Base-by-base conservation (phyloP, 2,888 invertebrate species). In the Noctua comes region DNA sequence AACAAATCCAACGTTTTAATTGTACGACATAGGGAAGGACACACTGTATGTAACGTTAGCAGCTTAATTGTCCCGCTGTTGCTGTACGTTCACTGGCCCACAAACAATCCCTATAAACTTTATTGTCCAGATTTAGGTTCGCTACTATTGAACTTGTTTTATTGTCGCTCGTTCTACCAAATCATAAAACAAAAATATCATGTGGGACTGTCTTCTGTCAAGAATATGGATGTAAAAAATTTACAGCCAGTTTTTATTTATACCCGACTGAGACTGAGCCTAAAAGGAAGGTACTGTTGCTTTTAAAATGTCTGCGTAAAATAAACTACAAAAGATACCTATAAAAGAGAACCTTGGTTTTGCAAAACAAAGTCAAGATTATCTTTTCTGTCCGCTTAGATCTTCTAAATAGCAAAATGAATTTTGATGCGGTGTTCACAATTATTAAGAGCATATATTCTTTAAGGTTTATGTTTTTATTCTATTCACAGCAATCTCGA, bases 51-150 rank as follows among this genome's bases (percentile, higher is more conserved):
- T 73, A 31, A 81, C 27, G 21, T 21, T 31, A 54, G 68, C 46
- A n/a, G 16, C 31, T 65, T n/a, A 8, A 48, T 40, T 6, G 13
- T 65, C 54, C 31, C 81, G 27, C 21, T 10, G 54, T 71, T 27
- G 59, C 68, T 6, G 62, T 27, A 46, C 48, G 75, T 73, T 48
- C 86, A 76, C 36, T 73, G 48, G 59, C 13, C 79, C 79, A 71
- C 70, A 79, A 65, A 82, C 79, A 82, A 85, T 74, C 40, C 57
- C 77, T 72, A 88, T 82, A 85, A 86, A 86, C 40, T 85, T 85
- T 85, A 88, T 57, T n/a, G 78, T 66, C 70, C 51, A 85, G 66
- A 79, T 79, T 79, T 76, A 76, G 57, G 21, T 46, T 70, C 68
- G 40, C 77, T 64, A 73, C 81, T 69, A 69, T 68, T 73, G 57